phyloP scores from a whole-genome alignment of 2,797 vertebrate species.

The Malurus leucopterus region DNA sequence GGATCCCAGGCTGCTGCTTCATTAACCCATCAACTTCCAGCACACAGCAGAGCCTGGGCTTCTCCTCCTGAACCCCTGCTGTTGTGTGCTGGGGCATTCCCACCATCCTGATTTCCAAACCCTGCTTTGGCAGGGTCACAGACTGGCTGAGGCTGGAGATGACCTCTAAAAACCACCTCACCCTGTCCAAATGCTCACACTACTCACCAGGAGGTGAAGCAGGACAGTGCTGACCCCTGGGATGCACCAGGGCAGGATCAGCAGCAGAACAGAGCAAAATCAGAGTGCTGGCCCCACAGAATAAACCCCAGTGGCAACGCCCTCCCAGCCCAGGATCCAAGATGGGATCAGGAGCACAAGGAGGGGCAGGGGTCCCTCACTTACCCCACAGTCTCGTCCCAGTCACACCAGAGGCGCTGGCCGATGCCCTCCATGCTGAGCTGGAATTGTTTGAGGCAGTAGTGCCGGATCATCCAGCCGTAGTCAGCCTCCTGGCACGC shows the following conservation, averaged over 20 bases:
- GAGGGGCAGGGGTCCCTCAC: conserved; percentile 21
- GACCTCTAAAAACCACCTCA: not conserved
- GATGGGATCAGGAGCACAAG: rapidly evolving
- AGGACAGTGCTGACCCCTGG: not conserved
- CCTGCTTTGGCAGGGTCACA: not conserved
- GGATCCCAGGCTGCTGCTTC: not conserved
- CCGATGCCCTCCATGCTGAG: conserved; percentile 85
- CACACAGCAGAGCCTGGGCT: not conserved
- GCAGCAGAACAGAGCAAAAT: not conserved
- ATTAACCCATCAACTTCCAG: not conserved
- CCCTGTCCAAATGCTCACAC: rapidly evolving
- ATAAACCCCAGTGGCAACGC: rapidly evolving
- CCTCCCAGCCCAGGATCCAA: not conserved
- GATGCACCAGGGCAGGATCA: not conserved
- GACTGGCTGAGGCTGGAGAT: not conserved
- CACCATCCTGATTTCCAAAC: not conserved
- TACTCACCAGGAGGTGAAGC: not conserved
- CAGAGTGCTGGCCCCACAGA: rapidly evolving
- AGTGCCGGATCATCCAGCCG: conserved; percentile 75
- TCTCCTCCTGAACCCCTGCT: not conserved
- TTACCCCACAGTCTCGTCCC: conserved; percentile 87
- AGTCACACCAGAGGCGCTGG: conserved; percentile 85
- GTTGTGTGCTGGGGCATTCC: not conserved
- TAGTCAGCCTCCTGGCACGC: conserved; percentile 77
- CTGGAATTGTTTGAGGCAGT: conserved; percentile 83